Base-by-base conservation (phyloP, 2,888 invertebrate genomes). In the Dexiosoma caninum region DNA sequence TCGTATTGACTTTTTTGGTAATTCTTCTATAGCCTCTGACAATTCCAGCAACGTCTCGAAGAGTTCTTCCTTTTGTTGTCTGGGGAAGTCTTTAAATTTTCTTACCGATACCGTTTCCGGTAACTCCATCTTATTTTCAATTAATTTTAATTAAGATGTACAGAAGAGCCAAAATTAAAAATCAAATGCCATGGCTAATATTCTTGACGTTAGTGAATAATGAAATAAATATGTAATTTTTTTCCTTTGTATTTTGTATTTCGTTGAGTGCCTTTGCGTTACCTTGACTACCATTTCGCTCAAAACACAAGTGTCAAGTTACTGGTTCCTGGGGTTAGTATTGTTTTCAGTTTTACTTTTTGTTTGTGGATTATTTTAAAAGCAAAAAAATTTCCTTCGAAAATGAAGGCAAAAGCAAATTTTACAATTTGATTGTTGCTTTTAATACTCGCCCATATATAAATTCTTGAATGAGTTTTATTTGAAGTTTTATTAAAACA, bases 1-100 rank as follows among this genome's bases (percentile, higher is more conserved):
- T 19, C 90, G 86, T 62, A 88, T 83, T 27, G 87, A 87, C 78
- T 87, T 88, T 69, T 87, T 88, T 16, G 90, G 89, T 83, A 90
- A 78, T 79, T 88, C 87, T 16, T 90, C 88, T 12, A 87, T 74
- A 16, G 86, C 83, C 12, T 86, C 85, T 9, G 85, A 79, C 55
- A 87, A 70, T 40, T 86, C 84, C 23, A 88, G 83, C n/a, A 90
- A 82, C 35, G 87, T 86, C 21, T 87, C 86, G 72, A 85, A 90
- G 12, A 90, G 83, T 83, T 88, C 86, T 44, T 90, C 87, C 75
- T 89, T 88, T 70, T 88, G 88, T 27, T 85, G 81, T 30, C 83
- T 59, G 59, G 82, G 83, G 40, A 88, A 88, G 66, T 88, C 88
- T 71, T 83, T 85, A 78, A 88, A 88, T 83, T 85, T 88, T 66